Percentiles rank a stretch among this genome's conserved stretches.
These are phyloP conservation scores for Poicephalus meyeri DNA, from an alignment of 2,113 vertebrate genomes.

Conservation along the genomic window DNA sequence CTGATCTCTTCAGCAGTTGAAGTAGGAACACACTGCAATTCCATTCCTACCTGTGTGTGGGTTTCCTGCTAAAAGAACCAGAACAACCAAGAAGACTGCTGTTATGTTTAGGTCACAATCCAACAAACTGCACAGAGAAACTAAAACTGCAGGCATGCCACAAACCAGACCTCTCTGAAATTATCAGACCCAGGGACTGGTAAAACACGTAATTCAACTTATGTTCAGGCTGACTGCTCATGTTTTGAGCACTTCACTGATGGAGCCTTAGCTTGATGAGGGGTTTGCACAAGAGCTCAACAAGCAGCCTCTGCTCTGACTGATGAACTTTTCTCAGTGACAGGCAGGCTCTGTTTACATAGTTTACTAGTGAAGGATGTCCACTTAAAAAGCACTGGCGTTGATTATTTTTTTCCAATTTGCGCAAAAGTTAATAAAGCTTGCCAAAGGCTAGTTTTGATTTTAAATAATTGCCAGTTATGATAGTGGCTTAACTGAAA, in stretches of 20 bases:
- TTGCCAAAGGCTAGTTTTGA: background rate
- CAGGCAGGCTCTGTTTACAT: background rate
- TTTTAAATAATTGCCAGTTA: background rate
- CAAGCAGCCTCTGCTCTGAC: background rate
- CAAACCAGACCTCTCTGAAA: background rate
- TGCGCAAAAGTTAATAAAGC: background rate
- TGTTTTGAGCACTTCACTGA: background rate
- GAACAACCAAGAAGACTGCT: background rate
- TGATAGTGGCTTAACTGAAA: background rate
- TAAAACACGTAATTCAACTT: rapidly evolving
- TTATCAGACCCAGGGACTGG: background rate
- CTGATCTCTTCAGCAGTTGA: background rate
- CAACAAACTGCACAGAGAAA: background rate
- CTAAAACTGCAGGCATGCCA: background rate
- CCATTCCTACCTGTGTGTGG: background rate
- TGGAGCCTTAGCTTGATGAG: background rate
- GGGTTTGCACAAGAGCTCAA: background rate
- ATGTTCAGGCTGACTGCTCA: rapidly evolving
- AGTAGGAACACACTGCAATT: background rate
- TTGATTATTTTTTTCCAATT: background rate
- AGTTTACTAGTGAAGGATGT: background rate
- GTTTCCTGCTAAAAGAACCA: background rate
- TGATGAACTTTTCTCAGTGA: background rate
- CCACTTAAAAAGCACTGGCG: background rate
- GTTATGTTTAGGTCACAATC: background rate